Percentiles rank a stretch among this genome's conserved stretches.
Conservation (phyloP, 2,888 invertebrate species). For the Nyleta sp. region DNA sequence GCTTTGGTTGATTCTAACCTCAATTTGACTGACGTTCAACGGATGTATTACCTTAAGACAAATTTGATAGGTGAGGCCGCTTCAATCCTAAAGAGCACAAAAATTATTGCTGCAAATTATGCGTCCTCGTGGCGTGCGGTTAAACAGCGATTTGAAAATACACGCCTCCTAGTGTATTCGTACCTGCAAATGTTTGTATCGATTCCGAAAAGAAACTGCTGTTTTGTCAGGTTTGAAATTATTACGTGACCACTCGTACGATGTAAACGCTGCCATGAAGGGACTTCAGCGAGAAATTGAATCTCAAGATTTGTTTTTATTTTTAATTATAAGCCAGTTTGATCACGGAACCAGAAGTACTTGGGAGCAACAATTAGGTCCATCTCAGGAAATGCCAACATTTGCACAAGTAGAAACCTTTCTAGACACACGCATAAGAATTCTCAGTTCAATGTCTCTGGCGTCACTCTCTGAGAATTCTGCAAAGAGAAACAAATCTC, state of each 20-base stretch:
- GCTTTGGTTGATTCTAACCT: not conserved
- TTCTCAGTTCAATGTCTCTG: too few relatives aligned
- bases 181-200: not conserved
- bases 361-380: conserved; percentile 11
- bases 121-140: not conserved
- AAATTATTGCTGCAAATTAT: not conserved
- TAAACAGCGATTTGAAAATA: not conserved
- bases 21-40: conserved; percentile 3
- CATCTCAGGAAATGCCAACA: not conserved
- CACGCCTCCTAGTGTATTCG: conserved; percentile 2
- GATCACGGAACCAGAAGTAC: conserved; percentile 6
- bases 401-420: not conserved
- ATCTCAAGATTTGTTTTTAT: conserved; percentile 22
- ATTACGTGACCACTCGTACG: too few relatives aligned
- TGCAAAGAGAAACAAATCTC: too few relatives aligned
- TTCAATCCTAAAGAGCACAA: not conserved
- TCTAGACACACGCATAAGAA: too few relatives aligned
- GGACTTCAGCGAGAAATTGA: not conserved
- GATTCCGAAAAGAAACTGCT: conserved; percentile 9
- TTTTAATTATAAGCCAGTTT: conserved; percentile 9
- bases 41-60: not conserved
- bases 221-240: not conserved
- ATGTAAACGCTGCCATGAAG: not conserved
- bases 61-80: conserved; percentile 8
- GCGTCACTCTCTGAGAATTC: too few relatives aligned